Evolutionary conservation across 2,888 invertebrate species (phyloP), one percentile per base, ranked within the genome.

Genomic region (Xanthia icteritia): DNA sequence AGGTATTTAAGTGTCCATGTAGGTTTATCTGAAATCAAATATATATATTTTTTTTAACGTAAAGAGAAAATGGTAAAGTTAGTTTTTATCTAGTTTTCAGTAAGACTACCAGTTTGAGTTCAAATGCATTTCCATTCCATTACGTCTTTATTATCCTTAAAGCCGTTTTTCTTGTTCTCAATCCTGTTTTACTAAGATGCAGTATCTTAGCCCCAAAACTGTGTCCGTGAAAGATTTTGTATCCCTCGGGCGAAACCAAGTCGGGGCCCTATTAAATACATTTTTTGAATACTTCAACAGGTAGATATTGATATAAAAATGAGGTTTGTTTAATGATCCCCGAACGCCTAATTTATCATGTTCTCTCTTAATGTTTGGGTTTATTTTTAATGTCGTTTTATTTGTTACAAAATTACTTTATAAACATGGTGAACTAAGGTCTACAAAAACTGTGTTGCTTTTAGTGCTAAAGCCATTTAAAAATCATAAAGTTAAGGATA

Each of bases 271-370:
- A 93, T 93, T 92, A 92, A 88, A 76, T 89, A 89, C 79, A 92
- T 92, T 88, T 92, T 92, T 92, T 83, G 87, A 87, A 93, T 92
- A 90, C 90, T 89, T 89, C 74, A 76, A 75, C 79, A 88, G 86
- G 87, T 89, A 89, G 89, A 87, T 89, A 87, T 86, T 85, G 87
- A 89, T 89, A 89, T 86, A 87, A 84, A 89, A 90, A 92, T 91
- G 88, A 88, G 89, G 88, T 90, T 91, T 89, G 89, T 90, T 89
- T 90, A 91, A 92, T 92, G 89, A 91, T 88, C 88, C 81, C 75
- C 84, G 88, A 88, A 88, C 88, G 79, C 81, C 85, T 88, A 91
- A 92, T 93, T 91, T 90, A 92, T 92, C 91, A 91, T 90, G 84
- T 84, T 80, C 83, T 81, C 85, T 89, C 89, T 87, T 84, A 92